phyloP scores from a whole-genome alignment of 2,888 invertebrate species.

The Cosmia pyralina region DNA sequence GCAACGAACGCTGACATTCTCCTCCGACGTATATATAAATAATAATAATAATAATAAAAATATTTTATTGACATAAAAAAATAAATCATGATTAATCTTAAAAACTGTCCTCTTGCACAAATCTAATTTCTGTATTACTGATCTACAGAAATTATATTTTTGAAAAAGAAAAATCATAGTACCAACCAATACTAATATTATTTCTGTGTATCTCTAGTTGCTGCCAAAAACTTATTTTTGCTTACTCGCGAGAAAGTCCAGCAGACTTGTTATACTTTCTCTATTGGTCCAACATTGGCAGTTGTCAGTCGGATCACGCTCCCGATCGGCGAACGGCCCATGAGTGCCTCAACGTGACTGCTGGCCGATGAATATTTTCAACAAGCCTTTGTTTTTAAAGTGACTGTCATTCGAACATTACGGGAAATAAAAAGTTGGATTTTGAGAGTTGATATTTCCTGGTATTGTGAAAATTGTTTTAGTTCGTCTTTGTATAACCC shows the following conservation, averaged over 20 bases:
- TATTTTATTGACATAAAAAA: too few relatives aligned
- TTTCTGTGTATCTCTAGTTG: not conserved
- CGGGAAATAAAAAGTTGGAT: slow-evolving; percentile 16
- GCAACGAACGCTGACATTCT: too few relatives aligned
- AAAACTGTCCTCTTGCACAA: not conserved
- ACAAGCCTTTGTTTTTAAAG: slow-evolving; percentile 71
- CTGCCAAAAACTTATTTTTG: not conserved
- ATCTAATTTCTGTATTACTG: not conserved
- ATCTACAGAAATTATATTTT: not conserved
- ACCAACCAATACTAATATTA: not conserved
- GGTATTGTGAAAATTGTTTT: not conserved
- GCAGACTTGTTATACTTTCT: slow-evolving; percentile 37
- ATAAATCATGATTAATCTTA: too few relatives aligned
- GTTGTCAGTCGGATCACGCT: slow-evolving; percentile 73
- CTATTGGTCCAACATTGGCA: slow-evolving; percentile 7
- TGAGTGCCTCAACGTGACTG: slow-evolving; percentile 78
- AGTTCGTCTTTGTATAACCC: too few relatives aligned
- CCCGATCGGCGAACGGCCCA: slow-evolving; percentile 73
- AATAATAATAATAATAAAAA: too few relatives aligned
- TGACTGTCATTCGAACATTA: slow-evolving; percentile 43
- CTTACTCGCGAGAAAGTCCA: not conserved
- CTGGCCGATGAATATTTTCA: slow-evolving; percentile 73
- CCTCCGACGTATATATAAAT: too few relatives aligned
- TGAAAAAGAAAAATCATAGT: not conserved
- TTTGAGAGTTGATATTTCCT: slow-evolving; percentile 10